phyloP scores from a whole-genome alignment of 2,797 vertebrate species.

The Danionella dracula region DNA sequence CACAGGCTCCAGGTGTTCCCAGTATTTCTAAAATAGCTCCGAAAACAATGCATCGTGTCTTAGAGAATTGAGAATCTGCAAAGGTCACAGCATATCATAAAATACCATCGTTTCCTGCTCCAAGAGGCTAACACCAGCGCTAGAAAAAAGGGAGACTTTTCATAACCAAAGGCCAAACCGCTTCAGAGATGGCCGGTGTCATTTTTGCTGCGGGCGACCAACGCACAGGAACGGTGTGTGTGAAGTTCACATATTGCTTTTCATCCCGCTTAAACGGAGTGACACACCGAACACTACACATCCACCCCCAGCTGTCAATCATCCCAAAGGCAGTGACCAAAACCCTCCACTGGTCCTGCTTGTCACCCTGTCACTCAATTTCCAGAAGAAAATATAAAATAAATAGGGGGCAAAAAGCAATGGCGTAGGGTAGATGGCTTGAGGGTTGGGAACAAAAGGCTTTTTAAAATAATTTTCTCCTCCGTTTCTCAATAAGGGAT shows the following conservation, averaged over 20 bases:
- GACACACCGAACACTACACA: constrained; percentile 51
- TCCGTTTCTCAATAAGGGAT: constrained; percentile 61
- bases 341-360: constrained; percentile 57
- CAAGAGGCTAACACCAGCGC: constrained; percentile 24
- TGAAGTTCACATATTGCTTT: constrained; percentile 61
- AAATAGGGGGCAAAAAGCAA: constrained; percentile 26
- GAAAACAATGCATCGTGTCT: not conserved
- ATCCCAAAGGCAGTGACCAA: constrained; percentile 58
- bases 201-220: constrained; percentile 48
- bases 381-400: constrained; percentile 46
- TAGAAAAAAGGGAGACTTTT: constrained; percentile 48
- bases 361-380: constrained; percentile 66
- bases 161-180: constrained; percentile 53
- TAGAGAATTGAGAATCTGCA: constrained; percentile 10
- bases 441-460: constrained; percentile 51
- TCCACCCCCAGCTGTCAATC: constrained; percentile 63
- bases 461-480: constrained; percentile 59
- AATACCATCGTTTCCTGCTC: constrained; percentile 13
- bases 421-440: constrained; percentile 50
- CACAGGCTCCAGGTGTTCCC: constrained; percentile 15
- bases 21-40: not conserved
- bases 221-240: constrained; percentile 54
- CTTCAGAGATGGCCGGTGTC: constrained; percentile 50
- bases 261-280: constrained; percentile 67
- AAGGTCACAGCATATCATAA: constrained; percentile 38